Conservation (phyloP, 2,888 invertebrate species). For the Leptopilina drosophilae region DNA sequence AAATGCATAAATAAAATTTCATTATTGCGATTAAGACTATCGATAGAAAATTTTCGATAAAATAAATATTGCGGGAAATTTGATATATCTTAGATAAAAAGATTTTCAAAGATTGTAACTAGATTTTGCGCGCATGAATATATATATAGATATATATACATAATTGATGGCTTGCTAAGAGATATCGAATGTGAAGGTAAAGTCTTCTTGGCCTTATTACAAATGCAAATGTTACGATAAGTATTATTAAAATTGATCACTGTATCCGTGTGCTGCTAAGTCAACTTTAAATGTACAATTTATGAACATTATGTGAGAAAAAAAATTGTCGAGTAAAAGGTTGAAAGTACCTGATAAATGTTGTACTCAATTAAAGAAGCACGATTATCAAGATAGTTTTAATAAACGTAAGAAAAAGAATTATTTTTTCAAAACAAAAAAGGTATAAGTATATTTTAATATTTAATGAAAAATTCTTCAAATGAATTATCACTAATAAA, state of each 20-base stretch:
- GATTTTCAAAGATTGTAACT: constrained; percentile 6
- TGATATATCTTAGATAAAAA: constrained; percentile 16
- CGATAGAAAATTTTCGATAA: not conserved
- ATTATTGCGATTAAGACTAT: not conserved
- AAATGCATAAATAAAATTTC: not conserved
- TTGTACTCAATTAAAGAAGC: not conserved
- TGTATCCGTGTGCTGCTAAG: not conserved
- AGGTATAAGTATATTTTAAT: too few species aligned
- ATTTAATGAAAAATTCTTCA: too few species aligned
- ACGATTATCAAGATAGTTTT: not conserved
- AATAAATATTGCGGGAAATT: not conserved
- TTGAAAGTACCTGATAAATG: constrained; percentile 18
- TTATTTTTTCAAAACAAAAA: too few species aligned
- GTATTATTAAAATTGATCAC: constrained; percentile 20
- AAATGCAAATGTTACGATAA: constrained; percentile 27
- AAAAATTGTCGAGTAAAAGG: not conserved
- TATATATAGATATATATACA: not conserved
- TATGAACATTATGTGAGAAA: constrained; percentile 8
- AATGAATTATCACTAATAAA: too few species aligned
- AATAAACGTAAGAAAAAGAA: not conserved
- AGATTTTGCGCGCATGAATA: constrained; percentile 1
- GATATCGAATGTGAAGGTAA: constrained; percentile 20
- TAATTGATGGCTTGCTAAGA: constrained; percentile 3
- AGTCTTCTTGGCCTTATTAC: constrained; percentile 21
- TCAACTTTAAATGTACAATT: constrained; percentile 26